Evolutionary conservation across 2,888 invertebrate genomes (phyloP).

Genomic region (Perithous albicinctus): DNA sequence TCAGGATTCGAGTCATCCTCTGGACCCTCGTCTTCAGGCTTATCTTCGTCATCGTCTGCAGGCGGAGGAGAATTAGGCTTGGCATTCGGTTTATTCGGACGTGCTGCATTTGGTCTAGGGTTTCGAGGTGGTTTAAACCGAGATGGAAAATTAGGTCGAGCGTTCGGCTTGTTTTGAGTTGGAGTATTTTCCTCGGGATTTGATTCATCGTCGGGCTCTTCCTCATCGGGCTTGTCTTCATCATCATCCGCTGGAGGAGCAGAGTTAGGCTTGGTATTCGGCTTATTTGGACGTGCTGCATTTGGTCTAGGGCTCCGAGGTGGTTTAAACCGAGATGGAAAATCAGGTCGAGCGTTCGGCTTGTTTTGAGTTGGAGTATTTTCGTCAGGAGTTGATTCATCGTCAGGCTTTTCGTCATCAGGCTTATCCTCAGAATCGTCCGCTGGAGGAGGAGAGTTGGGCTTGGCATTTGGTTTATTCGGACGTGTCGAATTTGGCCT

Average conservation of each 20-base stretch:
- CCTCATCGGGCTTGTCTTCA: neutral
- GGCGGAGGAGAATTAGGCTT: neutral
- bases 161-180: slow-evolving; percentile 8
- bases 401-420: slow-evolving; percentile 28
- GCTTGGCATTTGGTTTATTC: slow-evolving; percentile 18
- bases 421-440: slow-evolving; percentile 29
- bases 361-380: slow-evolving; percentile 8
- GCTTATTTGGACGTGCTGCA: slow-evolving; percentile 15
- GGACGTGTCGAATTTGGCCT: slow-evolving; percentile 17
- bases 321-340: slow-evolving; percentile 23
- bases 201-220: slow-evolving; percentile 32
- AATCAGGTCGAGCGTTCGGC: neutral
- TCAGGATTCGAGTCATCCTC: slow-evolving; percentile 34
- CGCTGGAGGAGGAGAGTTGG: slow-evolving; percentile 6
- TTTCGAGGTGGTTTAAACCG: neutral
- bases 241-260: slow-evolving; percentile 14
- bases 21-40: slow-evolving; percentile 16
- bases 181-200: slow-evolving; percentile 22
- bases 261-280: slow-evolving; percentile 2
- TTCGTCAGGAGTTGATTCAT: neutral
- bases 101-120: neutral
- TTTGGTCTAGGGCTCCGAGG: slow-evolving; percentile 10
- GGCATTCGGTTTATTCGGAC: neutral
- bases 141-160: slow-evolving; percentile 11
- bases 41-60: slow-evolving; percentile 23